Base-by-base conservation (phyloP, 2,888 invertebrate genomes). In the Timema podura region DNA sequence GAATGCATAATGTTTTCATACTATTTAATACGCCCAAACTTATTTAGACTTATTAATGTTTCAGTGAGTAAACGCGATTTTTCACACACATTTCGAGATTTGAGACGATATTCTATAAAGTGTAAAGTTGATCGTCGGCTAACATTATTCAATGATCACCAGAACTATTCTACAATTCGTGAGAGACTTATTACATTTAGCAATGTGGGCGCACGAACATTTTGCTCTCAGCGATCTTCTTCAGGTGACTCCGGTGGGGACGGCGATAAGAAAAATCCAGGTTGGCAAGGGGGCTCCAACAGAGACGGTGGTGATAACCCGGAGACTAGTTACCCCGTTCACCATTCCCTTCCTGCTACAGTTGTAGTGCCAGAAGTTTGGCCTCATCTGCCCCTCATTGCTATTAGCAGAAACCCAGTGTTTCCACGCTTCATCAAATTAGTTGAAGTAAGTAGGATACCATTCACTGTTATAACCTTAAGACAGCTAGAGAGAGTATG, bases 371-470 rank as follows among this genome's bases (percentile, higher is more conserved):
- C 98, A 0, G 98, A 98, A 80, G 91, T 93, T 10, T 98, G 96
- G 92, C 98, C 99, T 0, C 91, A 93, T 80, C 90, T 99, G 30
- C 99, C 99, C 5, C 90, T 98, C 9, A 91, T 99, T 75, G 96
- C 98, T 0, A 93, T 98, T 74, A 91, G 87, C 77, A 88, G 96
- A 76, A 95, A 97, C 84, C 98, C 98, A 6, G 93, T 99, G 1
- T 99, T 99, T 83, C 99, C 99, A 30, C 89, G 95, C 76, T 99
- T 99, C 81, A 96, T 98, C 76, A 99, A 99, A 84, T 88, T 99
- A 75, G 89, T 99, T 74, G 98, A 98, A 87, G 93, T 95, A 79
- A 76, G 77, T 73, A 9, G n/a, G 45, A 16, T 2, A 30, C 30
- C 30, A 30, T 3, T 30, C 30, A 30, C 30, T 30, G 2, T 30